phyloP scores from a whole-genome alignment of 2,888 invertebrate genomes.

The Cantharis rufa region DNA sequence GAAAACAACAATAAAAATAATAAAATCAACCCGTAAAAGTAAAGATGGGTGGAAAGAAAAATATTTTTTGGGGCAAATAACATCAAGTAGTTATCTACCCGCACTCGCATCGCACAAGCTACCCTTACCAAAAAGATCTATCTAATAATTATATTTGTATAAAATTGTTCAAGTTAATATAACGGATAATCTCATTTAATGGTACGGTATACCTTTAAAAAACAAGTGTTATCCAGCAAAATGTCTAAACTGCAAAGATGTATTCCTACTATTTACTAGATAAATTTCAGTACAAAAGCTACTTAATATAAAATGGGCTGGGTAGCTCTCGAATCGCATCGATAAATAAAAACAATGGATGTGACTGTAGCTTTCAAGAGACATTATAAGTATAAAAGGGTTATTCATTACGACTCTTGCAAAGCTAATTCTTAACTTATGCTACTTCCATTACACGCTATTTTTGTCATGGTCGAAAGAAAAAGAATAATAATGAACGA shows the following conservation, averaged over 20 bases:
- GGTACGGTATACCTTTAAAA: not conserved
- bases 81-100: too few species aligned
- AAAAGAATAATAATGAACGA: not conserved
- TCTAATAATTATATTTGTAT: too few species aligned
- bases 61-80: too few species aligned
- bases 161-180: not conserved
- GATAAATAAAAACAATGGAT: constrained; percentile 23
- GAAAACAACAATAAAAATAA: too few species aligned
- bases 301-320: constrained; percentile 14
- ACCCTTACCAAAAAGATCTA: too few species aligned
- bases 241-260: not conserved
- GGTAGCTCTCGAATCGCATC: constrained; percentile 13
- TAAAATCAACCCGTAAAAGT: too few species aligned
- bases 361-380: constrained; percentile 11
- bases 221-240: not conserved
- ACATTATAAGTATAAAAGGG: constrained; percentile 18
- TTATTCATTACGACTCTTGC: constrained; percentile 12
- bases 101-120: too few species aligned
- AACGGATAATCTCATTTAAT: not conserved
- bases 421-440: not conserved
- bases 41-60: too few species aligned
- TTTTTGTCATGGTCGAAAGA: not conserved
- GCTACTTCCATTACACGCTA: not conserved
- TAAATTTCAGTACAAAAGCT: not conserved
- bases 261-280: not conserved